These are phyloP conservation scores for Neodiprion lecontei DNA, from an alignment of 1,140 invertebrate species.

Conservation along the genomic window DNA sequence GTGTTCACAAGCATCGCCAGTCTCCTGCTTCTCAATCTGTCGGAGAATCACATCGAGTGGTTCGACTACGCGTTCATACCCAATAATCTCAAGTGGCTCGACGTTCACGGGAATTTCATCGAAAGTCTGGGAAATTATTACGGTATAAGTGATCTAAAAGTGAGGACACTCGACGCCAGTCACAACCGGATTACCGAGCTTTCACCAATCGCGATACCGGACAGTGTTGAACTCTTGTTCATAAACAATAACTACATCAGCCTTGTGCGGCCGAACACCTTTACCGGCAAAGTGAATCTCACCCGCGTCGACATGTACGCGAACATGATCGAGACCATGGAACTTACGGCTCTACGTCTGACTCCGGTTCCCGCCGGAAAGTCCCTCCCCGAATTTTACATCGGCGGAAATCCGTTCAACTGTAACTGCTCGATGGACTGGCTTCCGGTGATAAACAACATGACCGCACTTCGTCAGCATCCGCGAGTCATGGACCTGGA, in stretches of 20 bases:
- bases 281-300: constrained; percentile 83
- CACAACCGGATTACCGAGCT: constrained; percentile 86
- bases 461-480: constrained; percentile 80
- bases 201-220: constrained; percentile 81
- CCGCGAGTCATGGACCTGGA: constrained; percentile 87
- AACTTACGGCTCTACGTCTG: constrained; percentile 79
- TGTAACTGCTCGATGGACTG: constrained; percentile 94
- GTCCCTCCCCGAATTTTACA: constrained; percentile 82
- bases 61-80: constrained; percentile 91
- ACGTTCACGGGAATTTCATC: constrained; percentile 88
- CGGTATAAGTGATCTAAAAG: constrained; percentile 70
- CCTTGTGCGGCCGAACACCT: constrained; percentile 81
- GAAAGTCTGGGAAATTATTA: constrained; percentile 87
- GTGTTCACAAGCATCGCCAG: constrained; percentile 82
- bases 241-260: constrained; percentile 90
- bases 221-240: constrained; percentile 86
- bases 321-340: constrained; percentile 83
- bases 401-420: constrained; percentile 88
- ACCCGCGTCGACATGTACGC: constrained; percentile 88
- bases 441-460: constrained; percentile 86
- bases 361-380: constrained; percentile 73
- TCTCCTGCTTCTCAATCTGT: constrained; percentile 87
- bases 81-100: constrained; percentile 86
- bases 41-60: constrained; percentile 89
- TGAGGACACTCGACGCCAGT: constrained; percentile 85